Evolutionary conservation across 2,888 invertebrate genomes (phyloP).

Genomic region (Gnatocerus cornutus): DNA sequence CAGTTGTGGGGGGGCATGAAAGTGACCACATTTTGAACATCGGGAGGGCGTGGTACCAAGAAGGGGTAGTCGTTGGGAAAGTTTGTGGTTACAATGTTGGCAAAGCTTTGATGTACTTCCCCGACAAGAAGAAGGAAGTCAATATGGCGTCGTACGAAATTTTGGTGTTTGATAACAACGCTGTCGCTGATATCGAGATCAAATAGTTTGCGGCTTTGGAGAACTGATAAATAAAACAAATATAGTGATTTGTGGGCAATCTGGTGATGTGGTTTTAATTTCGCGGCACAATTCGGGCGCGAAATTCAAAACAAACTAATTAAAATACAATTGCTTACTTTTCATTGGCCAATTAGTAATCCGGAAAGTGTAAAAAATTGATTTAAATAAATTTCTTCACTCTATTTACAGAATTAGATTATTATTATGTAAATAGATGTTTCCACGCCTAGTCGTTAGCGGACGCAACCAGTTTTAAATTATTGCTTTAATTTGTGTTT

Average conservation of each 20-base stretch:
- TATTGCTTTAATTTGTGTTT: background rate
- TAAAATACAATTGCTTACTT: too few species aligned
- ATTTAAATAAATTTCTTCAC: conserved; percentile 13
- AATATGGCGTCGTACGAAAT: conserved; percentile 46
- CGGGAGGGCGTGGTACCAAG: conserved; percentile 49
- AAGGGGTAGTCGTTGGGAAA: conserved; percentile 50
- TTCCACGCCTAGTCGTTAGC: conserved; percentile 7
- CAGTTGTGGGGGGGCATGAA: conserved; percentile 50
- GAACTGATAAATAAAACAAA: too few species aligned
- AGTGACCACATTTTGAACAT: conserved; percentile 43
- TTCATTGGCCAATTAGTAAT: background rate
- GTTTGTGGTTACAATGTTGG: conserved; percentile 38
- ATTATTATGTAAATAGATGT: conserved; percentile 13
- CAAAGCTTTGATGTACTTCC: conserved; percentile 45
- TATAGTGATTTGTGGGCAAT: too few species aligned
- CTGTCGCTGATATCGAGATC: background rate
- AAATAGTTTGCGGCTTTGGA: background rate
- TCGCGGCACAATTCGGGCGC: too few species aligned
- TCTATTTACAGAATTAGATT: background rate
- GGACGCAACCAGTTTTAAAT: background rate
- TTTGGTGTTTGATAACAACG: conserved; percentile 21
- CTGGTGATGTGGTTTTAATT: too few species aligned
- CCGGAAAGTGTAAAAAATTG: conserved; percentile 1
- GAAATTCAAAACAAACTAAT: too few species aligned
- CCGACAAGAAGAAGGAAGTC: conserved; percentile 34